Base-by-base conservation (phyloP, 1,140 invertebrate genomes). In the Hyles vespertilio region DNA sequence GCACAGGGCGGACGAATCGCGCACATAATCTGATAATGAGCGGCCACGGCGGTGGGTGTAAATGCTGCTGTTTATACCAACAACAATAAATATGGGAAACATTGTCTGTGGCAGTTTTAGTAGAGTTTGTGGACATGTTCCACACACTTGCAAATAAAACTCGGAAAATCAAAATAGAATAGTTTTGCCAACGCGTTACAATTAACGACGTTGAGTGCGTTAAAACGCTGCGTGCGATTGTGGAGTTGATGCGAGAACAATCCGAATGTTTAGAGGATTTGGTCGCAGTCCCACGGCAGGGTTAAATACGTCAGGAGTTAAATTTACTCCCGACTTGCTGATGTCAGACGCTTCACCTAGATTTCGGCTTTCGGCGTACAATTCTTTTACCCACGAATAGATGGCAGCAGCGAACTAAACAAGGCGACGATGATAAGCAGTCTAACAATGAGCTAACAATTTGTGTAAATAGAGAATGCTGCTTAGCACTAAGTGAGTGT, bases 271-370 rank as follows among this genome's bases (percentile, higher is more conserved):
- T 75, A 62, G 44, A 69, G 72, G 68, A 78, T 78, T 74, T 63
- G 67, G 59, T 65, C 69, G 70, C 69, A 72, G 58, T 80, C 64
- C 67, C 69, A 74, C 72, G 58, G 68, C 77, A 81, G 71, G 73
- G 76, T 81, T 80, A 70, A 77, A 68, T 79, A 85, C 84, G 81
- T 85, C 81, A 83, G 68, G 70, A 84, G 83, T 87, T 88, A 88
- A 87, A 79, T 85, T 85, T 88, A 88, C 83, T 81, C 73, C 61
- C 62, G 69, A 60, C 40, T 77, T 78, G 85, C 72, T 88, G 83
- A 88, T 87, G 82, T 88, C 84, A 88, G 85, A 86, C 74, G 77
- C 74, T 85, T 88, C 83, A 88, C 81, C 85, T 85, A 88, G 77
- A 86, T 88, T 84, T 83, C 74, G 69, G 70, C 67, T 79, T 84